Evolutionary conservation across 2,113 vertebrate genomes (phyloP), one percentile per base, ranked within the genome.

Genomic region (Choloepus hoffmanni): DNA sequence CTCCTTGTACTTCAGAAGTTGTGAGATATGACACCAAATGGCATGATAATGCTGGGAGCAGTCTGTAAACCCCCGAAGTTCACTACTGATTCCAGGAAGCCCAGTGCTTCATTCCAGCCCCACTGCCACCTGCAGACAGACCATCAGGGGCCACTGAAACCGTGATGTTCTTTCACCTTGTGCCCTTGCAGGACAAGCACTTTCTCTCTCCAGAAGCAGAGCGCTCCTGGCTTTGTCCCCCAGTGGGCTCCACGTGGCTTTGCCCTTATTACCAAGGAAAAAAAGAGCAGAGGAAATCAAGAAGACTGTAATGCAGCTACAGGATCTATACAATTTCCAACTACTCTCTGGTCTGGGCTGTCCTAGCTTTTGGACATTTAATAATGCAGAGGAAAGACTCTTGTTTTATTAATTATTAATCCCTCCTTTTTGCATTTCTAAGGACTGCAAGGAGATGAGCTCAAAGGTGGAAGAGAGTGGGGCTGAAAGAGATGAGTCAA

Each of bases 391-490:
- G 84, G 40, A 98, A 96, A 98, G 62, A 74, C 92, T 97, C 96
- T 96, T 79, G 90, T 94, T 97, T 96, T 94, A 96, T 98, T 93
- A 98, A 98, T 98, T 98, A 98, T 98, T 98, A 96, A 98, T 97
- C 83, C 13, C 79, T 58, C 53, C 76, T 96, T 79, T 97, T 93
- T 96, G 93, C 97, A 97, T 95, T 98, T 97, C 97, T 97, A 90
- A 95, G 94, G 95, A 96, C 95, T 62, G 30, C 28, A 63, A 73
- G 96, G 92, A 93, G 98, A 96, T 72, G 65, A 93, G 96, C 98
- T 89, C 36, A 10, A 1, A 65, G 83, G 95, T 6, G 18, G 95
- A 90, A 72, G 45, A 36, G 85, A 45, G 12, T 28, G 85, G 95
- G 43, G 73, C 45, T 2, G 40, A 26, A 30, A 8, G 48, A 70